Percentiles rank a stretch among this genome's conserved stretches.
Conservation (phyloP, 2,797 vertebrate species). For the Dallia pectoralis region DNA sequence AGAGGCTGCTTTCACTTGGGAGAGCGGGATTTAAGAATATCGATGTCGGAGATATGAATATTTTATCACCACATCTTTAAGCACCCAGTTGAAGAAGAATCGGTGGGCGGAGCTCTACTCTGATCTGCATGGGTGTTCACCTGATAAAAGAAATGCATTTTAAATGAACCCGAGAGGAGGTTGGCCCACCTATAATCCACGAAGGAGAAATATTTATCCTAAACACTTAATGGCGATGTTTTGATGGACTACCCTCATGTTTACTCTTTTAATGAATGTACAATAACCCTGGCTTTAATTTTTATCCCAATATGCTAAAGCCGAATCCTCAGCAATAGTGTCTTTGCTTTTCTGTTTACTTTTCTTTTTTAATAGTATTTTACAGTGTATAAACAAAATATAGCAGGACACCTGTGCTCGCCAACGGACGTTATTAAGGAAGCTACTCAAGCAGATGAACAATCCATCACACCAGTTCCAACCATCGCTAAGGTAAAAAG, state of each 20-base stretch:
- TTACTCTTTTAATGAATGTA: neutral
- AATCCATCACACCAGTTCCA: neutral
- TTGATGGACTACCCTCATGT: neutral
- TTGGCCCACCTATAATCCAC: constrained; percentile 6
- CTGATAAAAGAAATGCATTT: constrained; percentile 35
- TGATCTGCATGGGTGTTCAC: constrained; percentile 37
- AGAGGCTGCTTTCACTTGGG: constrained; percentile 41
- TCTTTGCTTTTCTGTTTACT: neutral
- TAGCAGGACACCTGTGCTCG: neutral
- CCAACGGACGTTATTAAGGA: neutral
- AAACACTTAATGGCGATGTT: neutral
- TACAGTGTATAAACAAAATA: neutral
- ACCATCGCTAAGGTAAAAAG: neutral
- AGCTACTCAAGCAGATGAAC: neutral
- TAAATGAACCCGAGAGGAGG: constrained; percentile 27
- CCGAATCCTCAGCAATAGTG: neutral
- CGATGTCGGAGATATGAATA: constrained; percentile 47
- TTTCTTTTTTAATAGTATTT: neutral
- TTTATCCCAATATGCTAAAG: neutral
- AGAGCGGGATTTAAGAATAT: constrained; percentile 29
- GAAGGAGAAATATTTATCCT: neutral
- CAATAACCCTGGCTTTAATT: neutral
- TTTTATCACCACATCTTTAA: constrained; percentile 51
- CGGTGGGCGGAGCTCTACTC: constrained; percentile 32
- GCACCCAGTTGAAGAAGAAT: constrained; percentile 48